phyloP scores from a whole-genome alignment of 2,797 vertebrate genomes.

The Anniella stebbinsi region DNA sequence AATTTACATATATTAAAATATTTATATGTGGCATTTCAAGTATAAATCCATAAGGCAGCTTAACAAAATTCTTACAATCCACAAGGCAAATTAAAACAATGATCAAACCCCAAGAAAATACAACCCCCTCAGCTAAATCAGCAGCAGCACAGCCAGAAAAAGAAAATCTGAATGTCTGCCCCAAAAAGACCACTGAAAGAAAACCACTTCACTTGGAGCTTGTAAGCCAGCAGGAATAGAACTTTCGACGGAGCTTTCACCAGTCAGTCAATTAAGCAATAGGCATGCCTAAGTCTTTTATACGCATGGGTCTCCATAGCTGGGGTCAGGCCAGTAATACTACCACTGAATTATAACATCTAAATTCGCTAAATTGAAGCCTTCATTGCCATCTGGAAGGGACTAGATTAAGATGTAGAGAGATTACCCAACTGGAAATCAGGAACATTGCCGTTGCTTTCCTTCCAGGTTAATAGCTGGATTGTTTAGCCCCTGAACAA shows the following conservation, averaged over 20 bases:
- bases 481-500: no score
- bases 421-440: not conserved
- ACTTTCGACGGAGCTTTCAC: not conserved
- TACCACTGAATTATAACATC: not conserved
- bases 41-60: not conserved
- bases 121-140: not conserved
- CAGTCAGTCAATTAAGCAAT: not conserved
- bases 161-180: not conserved
- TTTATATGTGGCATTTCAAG: not conserved
- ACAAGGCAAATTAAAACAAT: not conserved
- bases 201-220: not conserved
- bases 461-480: not conserved
- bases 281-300: not conserved
- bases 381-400: not conserved
- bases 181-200: not conserved
- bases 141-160: not conserved
- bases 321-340: not conserved
- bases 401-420: not conserved
- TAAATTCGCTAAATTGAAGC: not conserved
- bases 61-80: not conserved
- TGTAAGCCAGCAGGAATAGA: not conserved
- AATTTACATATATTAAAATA: not conserved
- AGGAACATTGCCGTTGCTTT: not conserved
- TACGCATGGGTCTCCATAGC: not conserved
- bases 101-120: not conserved